Evolutionary conservation across 2,113 vertebrate genomes (phyloP).

Genomic region (Platysternon megacephalum): DNA sequence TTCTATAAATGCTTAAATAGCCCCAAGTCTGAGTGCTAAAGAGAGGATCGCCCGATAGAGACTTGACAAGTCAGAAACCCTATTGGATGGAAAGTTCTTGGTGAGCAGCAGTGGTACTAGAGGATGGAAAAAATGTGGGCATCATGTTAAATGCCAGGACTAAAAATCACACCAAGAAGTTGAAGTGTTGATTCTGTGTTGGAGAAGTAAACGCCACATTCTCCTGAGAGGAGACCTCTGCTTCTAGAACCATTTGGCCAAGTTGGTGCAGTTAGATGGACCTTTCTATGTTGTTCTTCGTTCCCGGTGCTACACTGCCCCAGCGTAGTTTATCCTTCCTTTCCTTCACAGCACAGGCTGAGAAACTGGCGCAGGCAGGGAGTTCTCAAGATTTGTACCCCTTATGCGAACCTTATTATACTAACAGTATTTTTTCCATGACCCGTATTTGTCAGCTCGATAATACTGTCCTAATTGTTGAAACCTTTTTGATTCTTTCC

Average conservation of each 20-base stretch:
- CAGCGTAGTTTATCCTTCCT: background rate
- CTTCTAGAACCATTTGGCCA: background rate
- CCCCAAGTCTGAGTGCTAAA: background rate
- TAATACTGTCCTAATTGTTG: background rate
- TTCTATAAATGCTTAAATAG: background rate
- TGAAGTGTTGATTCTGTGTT: background rate
- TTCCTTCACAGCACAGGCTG: background rate
- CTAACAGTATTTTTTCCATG: background rate
- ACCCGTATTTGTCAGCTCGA: background rate
- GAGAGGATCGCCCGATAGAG: background rate
- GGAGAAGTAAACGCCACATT: background rate
- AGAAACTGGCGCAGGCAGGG: background rate
- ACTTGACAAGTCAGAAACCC: background rate
- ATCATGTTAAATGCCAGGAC: background rate
- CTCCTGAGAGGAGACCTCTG: background rate
- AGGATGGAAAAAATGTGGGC: background rate
- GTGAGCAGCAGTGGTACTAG: background rate
- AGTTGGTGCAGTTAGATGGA: background rate
- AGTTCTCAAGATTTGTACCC: background rate
- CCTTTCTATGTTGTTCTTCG: constrained; percentile 19
- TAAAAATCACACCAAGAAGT: background rate
- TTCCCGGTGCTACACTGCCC: background rate
- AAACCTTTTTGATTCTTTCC: background rate
- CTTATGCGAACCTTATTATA: rapidly evolving
- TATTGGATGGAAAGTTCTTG: background rate